Base-by-base conservation (phyloP, 2,113 vertebrate species). In the Protobothrops flavoviridis region DNA sequence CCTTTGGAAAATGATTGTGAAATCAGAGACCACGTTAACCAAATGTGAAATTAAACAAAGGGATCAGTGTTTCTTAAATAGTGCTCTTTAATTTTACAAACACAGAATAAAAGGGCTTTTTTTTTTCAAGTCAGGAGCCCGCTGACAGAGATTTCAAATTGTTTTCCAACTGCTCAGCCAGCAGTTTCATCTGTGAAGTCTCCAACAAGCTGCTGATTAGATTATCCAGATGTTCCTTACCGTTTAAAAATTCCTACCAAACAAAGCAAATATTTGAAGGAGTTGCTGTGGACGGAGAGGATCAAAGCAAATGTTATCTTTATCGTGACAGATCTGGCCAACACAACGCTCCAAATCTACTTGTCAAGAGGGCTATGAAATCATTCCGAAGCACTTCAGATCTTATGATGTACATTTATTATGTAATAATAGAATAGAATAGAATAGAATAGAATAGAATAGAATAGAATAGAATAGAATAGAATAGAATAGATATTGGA, bases 221-320 rank as follows among this genome's bases (percentile, higher is more conserved):
- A 20, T 98, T 96, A 92, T 98, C 97, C 81, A 99, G 97, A 1
- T 93, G 96, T 74, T 98, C 98, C 21, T 98, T 98, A 69, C 99
- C 99, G 95, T 92, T 97, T 94, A 99, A 97, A 95, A 99, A 98
- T 96, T 98, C 98, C 99, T 99, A 88, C 3, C 6, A 29, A 95
- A 88, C 94, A 57, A 94, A 5, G 50, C 57, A 89, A 11, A 88
- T 0, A 29, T 94, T 52, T 52, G 91, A 7, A 55, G 88, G 69
- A 91, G 43, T 81, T 74, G 11, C 48, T 93, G 69, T 52, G n/a
- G 23, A 89, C 26, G 24, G 20, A 7, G 4, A 33, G 9, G 43
- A 43, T n/a, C 45, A 88, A 24, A 21, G 6, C 21, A 29, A 9
- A 21, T 39, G 87, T 1, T 33, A 33, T 74, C 69, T 64, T 39